Evolutionary conservation across 2,888 invertebrate genomes (phyloP).

Genomic region (Chouioia cunea): DNA sequence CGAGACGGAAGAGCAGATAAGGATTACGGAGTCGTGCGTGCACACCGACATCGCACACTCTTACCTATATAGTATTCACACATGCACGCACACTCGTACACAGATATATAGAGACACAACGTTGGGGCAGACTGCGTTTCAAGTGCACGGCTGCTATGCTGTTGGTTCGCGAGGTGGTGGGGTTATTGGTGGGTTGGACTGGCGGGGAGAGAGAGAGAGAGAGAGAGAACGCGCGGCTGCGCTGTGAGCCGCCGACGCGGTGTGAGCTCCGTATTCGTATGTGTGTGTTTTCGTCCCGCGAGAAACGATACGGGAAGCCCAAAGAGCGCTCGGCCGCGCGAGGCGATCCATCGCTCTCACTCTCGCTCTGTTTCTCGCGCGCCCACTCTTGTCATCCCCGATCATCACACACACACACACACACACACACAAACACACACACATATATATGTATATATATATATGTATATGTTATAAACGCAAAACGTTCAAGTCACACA

Average conservation of each 20-base stretch:
- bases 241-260: conserved; percentile 20
- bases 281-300: conserved; percentile 13
- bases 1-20: not conserved
- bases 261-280: not conserved
- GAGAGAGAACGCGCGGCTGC: conserved; percentile 14
- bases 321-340: conserved; percentile 48
- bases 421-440: no score
- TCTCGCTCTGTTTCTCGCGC: not conserved
- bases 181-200: not conserved
- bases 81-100: not conserved
- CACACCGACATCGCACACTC: conserved; percentile 6
- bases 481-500: no score
- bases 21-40: conserved; percentile 9
- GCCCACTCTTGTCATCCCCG: not conserved
- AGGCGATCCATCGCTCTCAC: conserved; percentile 37
- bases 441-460: no score
- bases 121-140: conserved; percentile 19
- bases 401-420: no score
- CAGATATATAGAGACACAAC: not conserved
- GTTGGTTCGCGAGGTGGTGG: conserved; percentile 10
- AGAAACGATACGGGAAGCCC: conserved; percentile 40
- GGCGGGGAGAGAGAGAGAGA: not conserved
- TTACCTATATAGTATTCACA: not conserved
- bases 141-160: conserved; percentile 30
- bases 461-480: no score